Conservation (phyloP, 2,888 invertebrate genomes). For the Blera fallax region DNA sequence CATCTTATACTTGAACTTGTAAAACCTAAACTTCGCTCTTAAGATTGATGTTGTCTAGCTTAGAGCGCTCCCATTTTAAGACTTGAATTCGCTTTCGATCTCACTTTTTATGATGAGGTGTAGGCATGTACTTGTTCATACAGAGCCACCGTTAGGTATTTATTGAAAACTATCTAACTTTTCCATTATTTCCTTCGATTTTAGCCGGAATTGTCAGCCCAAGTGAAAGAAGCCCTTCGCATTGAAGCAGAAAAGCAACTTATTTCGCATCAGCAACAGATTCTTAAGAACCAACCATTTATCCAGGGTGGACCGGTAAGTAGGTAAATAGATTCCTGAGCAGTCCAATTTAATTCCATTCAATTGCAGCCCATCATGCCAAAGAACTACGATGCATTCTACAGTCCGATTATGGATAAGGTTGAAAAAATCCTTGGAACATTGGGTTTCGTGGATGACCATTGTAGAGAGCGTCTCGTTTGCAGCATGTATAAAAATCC, state of each 20-base stretch:
- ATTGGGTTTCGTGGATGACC: conserved; percentile 87
- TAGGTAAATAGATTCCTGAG: background rate
- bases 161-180: too few relatives aligned
- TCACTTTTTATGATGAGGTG: background rate
- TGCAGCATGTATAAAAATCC: conserved; percentile 94
- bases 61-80: too few relatives aligned
- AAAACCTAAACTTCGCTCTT: background rate
- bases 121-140: too few relatives aligned
- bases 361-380: conserved; percentile 79
- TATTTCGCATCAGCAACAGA: conserved; percentile 84
- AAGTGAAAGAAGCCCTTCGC: conserved; percentile 84
- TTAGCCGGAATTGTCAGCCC: conserved; percentile 82
- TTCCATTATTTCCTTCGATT: conserved; percentile 50
- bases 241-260: conserved; percentile 84
- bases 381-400: conserved; percentile 85
- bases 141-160: too few relatives aligned
- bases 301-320: conserved; percentile 80
- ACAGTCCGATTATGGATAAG: conserved; percentile 89
- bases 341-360: background rate
- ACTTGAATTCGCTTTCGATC: background rate
- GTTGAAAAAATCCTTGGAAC: conserved; percentile 89
- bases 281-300: conserved; percentile 83
- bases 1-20: too few relatives aligned
- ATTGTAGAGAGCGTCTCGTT: conserved; percentile 90
- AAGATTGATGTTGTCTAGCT: background rate